These are phyloP conservation scores for Chrosomus eos DNA, from an alignment of 2,797 vertebrate genomes.

Conservation along the genomic window DNA sequence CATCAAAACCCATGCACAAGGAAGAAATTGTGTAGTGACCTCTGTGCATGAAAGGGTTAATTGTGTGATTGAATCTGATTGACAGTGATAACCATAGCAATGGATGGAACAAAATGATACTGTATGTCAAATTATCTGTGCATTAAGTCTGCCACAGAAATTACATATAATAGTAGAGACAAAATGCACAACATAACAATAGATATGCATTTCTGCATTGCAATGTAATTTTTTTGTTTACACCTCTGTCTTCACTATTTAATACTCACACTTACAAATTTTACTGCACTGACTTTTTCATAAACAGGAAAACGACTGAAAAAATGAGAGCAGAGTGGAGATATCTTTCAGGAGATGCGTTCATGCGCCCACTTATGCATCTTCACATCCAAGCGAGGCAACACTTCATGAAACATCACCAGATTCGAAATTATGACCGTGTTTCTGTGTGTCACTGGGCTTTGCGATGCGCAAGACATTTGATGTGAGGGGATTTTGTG, in stretches of 20 bases:
- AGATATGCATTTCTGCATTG: constrained; percentile 8
- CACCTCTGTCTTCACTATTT: not conserved
- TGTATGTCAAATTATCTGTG: no score
- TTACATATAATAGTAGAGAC: not conserved
- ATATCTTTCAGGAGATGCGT: constrained; percentile 32
- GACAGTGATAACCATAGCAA: no score
- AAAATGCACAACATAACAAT: not conserved
- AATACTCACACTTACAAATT: constrained; percentile 25
- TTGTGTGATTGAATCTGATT: no score
- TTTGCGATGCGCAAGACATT: constrained; percentile 40
- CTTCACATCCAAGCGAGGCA: constrained; percentile 11
- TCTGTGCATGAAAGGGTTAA: no score
- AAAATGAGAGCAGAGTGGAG: constrained; percentile 13
- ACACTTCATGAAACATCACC: constrained; percentile 40
- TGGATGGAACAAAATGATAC: no score
- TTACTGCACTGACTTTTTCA: not conserved
- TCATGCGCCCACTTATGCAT: constrained; percentile 17
- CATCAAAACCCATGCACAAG: no score
- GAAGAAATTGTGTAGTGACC: no score
- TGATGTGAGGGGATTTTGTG: constrained; percentile 47
- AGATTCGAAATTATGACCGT: constrained; percentile 32
- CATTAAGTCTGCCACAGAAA: not conserved
- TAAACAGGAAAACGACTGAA: not conserved
- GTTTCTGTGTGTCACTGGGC: constrained; percentile 38
- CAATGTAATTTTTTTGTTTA: constrained; percentile 3